Conservation (phyloP, 2,113 vertebrate genomes). For the Cnemophilus loriae region DNA sequence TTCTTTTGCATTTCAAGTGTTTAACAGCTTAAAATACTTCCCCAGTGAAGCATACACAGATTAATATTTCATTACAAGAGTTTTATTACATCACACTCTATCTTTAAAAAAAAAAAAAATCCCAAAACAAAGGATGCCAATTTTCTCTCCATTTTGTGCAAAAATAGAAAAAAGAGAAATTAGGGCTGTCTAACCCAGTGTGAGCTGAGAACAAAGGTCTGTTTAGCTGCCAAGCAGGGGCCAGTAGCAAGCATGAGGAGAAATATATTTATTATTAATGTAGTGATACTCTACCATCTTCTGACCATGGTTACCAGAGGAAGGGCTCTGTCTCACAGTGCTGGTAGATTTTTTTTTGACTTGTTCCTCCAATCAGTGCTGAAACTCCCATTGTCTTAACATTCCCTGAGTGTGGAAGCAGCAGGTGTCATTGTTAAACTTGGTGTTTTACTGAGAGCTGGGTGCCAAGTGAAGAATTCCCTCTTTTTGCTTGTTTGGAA, state of each 20-base stretch:
- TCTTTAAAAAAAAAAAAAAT: background rate
- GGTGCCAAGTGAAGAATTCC: background rate
- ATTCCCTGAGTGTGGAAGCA: background rate
- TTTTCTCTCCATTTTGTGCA: background rate
- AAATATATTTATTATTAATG: background rate
- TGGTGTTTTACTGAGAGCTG: background rate
- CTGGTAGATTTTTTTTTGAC: background rate
- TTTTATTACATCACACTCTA: background rate
- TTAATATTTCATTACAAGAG: background rate
- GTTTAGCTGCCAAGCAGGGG: background rate
- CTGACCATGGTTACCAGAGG: background rate
- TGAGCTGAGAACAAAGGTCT: background rate
- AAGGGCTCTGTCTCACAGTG: accelerated
- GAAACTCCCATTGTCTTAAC: background rate
- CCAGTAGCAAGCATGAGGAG: background rate
- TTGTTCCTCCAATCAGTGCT: background rate
- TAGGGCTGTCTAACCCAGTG: background rate
- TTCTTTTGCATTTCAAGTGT: background rate
- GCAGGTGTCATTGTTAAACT: background rate
- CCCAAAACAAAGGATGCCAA: background rate
- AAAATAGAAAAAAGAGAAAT: background rate
- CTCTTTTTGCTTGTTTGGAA: background rate
- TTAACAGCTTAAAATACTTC: background rate
- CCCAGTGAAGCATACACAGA: background rate
- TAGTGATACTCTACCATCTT: accelerated